phyloP scores from a whole-genome alignment of 2,888 invertebrate genomes.

The Microplitis manilae region DNA sequence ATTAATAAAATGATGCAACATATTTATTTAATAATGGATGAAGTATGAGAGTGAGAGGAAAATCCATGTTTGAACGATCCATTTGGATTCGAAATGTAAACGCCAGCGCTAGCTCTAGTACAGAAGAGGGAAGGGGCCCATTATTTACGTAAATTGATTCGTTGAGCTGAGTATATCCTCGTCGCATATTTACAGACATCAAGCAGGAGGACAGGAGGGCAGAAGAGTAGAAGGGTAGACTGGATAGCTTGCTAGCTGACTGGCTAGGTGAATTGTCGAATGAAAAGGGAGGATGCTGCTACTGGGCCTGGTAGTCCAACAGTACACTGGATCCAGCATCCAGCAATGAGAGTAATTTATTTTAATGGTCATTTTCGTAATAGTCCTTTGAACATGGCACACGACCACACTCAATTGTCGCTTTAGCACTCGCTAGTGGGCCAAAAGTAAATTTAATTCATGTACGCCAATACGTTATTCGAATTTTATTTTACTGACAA shows the following conservation, averaged over 20 bases:
- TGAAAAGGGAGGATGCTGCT: neutral
- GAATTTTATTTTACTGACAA: neutral
- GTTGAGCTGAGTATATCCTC: slow-evolving; percentile 60
- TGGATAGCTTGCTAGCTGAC: neutral
- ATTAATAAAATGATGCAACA: slow-evolving; percentile 4
- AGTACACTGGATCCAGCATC: slow-evolving; percentile 16
- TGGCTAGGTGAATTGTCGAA: neutral
- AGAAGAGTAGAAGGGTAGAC: neutral
- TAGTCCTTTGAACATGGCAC: slow-evolving; percentile 64
- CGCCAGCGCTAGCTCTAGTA: slow-evolving; percentile 19
- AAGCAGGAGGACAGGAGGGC: slow-evolving; percentile 1
- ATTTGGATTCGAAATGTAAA: slow-evolving; percentile 24
- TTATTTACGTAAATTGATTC: slow-evolving; percentile 67
- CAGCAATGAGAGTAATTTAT: slow-evolving; percentile 65
- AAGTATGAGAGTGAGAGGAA: neutral
- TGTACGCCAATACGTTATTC: neutral
- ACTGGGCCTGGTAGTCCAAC: too few species aligned
- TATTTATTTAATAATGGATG: neutral
- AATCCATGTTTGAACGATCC: slow-evolving; percentile 23
- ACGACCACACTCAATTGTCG: slow-evolving; percentile 43
- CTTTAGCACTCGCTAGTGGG: neutral
- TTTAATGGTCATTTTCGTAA: slow-evolving; percentile 69
- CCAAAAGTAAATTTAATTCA: slow-evolving; percentile 19
- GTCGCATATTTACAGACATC: slow-evolving; percentile 46
- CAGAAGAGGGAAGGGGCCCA: slow-evolving; percentile 45